Evolutionary conservation across 2,888 invertebrate species (phyloP).

Genomic region (Sympetrum striolatum): DNA sequence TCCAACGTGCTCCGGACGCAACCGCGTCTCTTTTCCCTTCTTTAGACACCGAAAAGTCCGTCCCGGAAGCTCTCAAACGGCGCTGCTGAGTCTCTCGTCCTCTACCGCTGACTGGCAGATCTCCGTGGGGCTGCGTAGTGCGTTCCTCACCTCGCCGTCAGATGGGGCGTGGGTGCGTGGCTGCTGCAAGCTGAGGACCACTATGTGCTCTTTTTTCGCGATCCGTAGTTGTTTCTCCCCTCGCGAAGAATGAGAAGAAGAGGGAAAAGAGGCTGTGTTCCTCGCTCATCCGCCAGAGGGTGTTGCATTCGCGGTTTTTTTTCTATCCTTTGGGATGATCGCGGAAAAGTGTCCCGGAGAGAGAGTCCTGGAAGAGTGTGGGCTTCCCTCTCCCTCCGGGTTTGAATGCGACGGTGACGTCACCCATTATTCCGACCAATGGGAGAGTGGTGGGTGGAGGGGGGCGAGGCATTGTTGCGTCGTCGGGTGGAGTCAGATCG

Average conservation of each 20-base stretch:
- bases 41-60: not conserved
- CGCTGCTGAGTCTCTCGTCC: not conserved
- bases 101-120: not conserved
- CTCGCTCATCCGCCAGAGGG: conserved; percentile 19
- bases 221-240: not conserved
- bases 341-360: not conserved
- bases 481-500: conserved; percentile 27
- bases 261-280: not conserved
- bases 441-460: conserved; percentile 7
- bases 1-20: too few species aligned
- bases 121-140: not conserved
- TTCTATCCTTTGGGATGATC: not conserved
- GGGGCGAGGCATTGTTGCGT: not conserved
- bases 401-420: conserved; percentile 19
- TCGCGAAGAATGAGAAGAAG: not conserved
- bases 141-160: not conserved
- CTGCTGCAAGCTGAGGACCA: not conserved
- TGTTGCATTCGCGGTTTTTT: conserved; percentile 10
- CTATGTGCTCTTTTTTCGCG: not conserved
- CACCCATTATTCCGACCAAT: conserved; percentile 35
- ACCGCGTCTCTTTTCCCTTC: too few species aligned
- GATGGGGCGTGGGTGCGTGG: not conserved
- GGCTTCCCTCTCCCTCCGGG: not conserved
- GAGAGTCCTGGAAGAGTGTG: not conserved
- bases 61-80: too few species aligned